These are phyloP conservation scores for Muscicapa striata DNA, from an alignment of 2,797 vertebrate genomes.

Conservation along the genomic window DNA sequence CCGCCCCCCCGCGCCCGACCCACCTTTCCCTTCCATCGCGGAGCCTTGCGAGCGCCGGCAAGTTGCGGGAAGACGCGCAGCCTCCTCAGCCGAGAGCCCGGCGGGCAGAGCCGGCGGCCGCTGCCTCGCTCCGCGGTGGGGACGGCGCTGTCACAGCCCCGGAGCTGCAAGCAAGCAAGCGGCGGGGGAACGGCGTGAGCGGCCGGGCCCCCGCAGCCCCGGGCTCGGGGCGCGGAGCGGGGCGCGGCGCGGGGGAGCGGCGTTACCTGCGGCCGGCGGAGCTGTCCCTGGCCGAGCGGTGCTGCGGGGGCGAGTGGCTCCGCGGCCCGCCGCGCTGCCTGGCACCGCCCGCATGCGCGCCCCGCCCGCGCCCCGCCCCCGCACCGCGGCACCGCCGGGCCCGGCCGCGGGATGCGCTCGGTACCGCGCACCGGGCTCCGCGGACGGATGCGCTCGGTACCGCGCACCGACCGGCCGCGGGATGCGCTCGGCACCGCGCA, in stretches of 20 bases:
- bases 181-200: conserved; percentile 18
- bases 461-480: background rate
- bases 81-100: conserved; percentile 59
- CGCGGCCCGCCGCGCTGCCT: conserved; percentile 72
- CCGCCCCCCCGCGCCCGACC: background rate
- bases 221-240: background rate
- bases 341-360: conserved; percentile 73
- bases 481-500: background rate
- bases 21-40: conserved; percentile 77
- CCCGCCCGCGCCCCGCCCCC: conserved; percentile 36
- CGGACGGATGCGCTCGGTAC: background rate
- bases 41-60: conserved; percentile 73
- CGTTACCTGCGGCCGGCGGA: background rate
- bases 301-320: conserved; percentile 79
- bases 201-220: background rate
- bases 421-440: too few relatives aligned
- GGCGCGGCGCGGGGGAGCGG: background rate
- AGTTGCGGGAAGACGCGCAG: conserved; percentile 76
- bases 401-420: background rate
- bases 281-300: conserved; percentile 73
- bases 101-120: conserved; percentile 35
- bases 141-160: conserved; percentile 73
- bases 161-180: conserved; percentile 76
- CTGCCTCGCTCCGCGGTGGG: conserved; percentile 55
- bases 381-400: background rate